These are phyloP conservation scores for Petromus typicus DNA, from an alignment of 2,113 vertebrate genomes.

Conservation along the genomic window DNA sequence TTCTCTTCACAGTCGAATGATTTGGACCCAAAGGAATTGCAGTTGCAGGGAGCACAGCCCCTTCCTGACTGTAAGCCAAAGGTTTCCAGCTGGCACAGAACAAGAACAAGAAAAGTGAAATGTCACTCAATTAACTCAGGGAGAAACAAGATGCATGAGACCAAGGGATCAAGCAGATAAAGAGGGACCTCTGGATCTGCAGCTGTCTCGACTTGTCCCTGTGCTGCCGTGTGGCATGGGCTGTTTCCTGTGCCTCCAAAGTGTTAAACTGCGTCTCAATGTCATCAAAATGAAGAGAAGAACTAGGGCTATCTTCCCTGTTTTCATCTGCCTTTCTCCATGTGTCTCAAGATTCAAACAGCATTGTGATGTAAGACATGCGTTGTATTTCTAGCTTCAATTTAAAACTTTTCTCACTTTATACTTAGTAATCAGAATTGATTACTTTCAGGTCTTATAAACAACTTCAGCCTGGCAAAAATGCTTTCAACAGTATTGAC, in stretches of 20 bases:
- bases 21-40: conserved; percentile 98
- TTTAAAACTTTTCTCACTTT: conserved; percentile 31
- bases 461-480: background rate
- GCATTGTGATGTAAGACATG: background rate
- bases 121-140: conserved; percentile 41
- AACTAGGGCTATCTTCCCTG: background rate
- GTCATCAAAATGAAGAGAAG: background rate
- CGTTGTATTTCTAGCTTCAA: background rate
- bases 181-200: background rate
- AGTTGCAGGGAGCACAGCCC: conserved; percentile 95
- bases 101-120: background rate
- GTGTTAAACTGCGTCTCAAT: conserved; percentile 19
- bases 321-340: background rate
- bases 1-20: conserved; percentile 95
- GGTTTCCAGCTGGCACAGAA: conserved; percentile 88
- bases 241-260: background rate
- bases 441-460: conserved; percentile 36
- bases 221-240: background rate
- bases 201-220: background rate
- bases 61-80: conserved; percentile 90
- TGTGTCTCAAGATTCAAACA: background rate
- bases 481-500: background rate
- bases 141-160: background rate
- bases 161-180: background rate
- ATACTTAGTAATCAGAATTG: conserved; percentile 33